Evolutionary conservation across 2,797 vertebrate species (phyloP).

Genomic region (Naso thynnoides): DNA sequence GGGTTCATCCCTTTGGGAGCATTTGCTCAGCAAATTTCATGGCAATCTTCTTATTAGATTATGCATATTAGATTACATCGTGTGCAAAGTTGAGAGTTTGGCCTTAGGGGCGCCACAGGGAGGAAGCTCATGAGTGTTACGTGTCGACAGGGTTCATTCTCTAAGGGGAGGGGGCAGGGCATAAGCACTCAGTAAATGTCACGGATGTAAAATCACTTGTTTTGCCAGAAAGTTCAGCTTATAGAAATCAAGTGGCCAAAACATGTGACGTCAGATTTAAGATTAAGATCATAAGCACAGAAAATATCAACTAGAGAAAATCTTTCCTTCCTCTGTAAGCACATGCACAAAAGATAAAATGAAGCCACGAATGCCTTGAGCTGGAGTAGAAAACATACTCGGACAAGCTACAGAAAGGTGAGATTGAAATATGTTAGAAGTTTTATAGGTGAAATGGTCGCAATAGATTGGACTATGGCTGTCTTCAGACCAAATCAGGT

Average conservation of each 20-base stretch:
- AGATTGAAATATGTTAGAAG: no score
- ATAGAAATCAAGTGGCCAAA: conserved; percentile 20
- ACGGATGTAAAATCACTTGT: conserved; percentile 25
- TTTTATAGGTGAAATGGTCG: no score
- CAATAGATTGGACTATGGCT: no score
- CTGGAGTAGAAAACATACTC: not conserved
- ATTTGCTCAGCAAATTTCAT: conserved; percentile 51
- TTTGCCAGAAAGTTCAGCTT: not conserved
- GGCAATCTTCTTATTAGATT: conserved; percentile 62
- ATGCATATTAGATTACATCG: conserved; percentile 59
- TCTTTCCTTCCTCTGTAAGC: not conserved
- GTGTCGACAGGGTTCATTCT: conserved; percentile 36
- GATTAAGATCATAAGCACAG: not conserved
- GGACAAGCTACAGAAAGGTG: not conserved
- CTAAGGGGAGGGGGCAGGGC: conserved; percentile 27
- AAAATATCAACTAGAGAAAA: not conserved
- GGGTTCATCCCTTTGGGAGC: conserved; percentile 36
- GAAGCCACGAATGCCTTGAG: not conserved
- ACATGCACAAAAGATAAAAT: not conserved
- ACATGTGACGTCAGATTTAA: not conserved
- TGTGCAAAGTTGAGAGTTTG: conserved; percentile 57
- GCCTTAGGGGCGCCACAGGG: conserved; percentile 27
- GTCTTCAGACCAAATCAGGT: no score
- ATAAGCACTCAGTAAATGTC: conserved; percentile 34
- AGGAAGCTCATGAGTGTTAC: conserved; percentile 32